Base-by-base conservation (phyloP, 2,888 invertebrate genomes). In the Phrixothrix hirtus region DNA sequence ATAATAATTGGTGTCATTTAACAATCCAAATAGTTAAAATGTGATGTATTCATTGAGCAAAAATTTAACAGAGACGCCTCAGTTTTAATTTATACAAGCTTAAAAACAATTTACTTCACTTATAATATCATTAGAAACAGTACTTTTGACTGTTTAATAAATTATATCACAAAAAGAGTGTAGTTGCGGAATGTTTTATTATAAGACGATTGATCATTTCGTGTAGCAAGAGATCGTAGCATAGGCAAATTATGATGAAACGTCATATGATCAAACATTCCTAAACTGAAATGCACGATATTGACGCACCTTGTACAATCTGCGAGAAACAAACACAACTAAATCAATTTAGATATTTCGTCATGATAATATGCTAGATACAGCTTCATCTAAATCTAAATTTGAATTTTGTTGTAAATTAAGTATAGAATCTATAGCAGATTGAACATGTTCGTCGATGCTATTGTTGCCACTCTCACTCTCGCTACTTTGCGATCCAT, bases 371-470 rank as follows among this genome's bases (percentile, higher is more conserved):
- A 77, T 76, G 58, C 73, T 74, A 51, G 61, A 63, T 41, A 69
- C 66, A 32, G 67, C 64, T 57, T 68, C 67, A 58, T 77, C 76
- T 59, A 76, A 64, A 59, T 75, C 74, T 42, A 69, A 55, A 53
- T 65, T 63, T 14, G 72, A 71, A 53, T 65, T 80, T 74, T 69
- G 78, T 68, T 87, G 87, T 61, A 88, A 76, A 74, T 88, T 88
- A 56, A 89, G 76, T 67, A 89, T 89, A 68, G 87, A 87, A 71
- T 89, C 88, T 64, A 89, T 89, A 57, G 89, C 89, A 68, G 85
- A 87, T 72, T 89, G 88, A 55, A 89, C 88, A 73, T 89, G 88
- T 17, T 86, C 85, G 60, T 86, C 86, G 52, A 87, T 85, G 63
- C 85, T 85, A 63, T 86, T 85, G 62, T 72, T 72, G 30, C 52